These are phyloP conservation scores for Nomada ferruginata DNA, from an alignment of 2,888 invertebrate species.

Conservation along the genomic window DNA sequence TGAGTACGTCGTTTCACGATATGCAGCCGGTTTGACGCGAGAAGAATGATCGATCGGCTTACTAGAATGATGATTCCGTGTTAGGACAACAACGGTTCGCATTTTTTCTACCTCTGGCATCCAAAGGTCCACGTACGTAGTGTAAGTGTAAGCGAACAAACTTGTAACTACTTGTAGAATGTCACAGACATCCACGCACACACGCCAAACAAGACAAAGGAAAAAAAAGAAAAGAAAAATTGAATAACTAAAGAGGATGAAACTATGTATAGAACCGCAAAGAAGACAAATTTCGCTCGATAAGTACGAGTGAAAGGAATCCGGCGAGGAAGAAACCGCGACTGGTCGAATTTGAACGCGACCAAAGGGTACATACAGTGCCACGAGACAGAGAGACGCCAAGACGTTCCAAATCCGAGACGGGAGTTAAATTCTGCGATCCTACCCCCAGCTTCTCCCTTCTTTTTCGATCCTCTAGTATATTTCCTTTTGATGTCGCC, in stretches of 20 bases:
- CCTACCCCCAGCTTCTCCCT: conserved; percentile 13
- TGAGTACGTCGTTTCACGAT: neutral
- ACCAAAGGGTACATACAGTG: conserved; percentile 35
- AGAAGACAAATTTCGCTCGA: neutral
- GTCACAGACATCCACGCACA: too few relatives aligned
- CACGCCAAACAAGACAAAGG: too few relatives aligned
- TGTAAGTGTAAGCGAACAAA: neutral
- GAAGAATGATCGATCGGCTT: conserved; percentile 20
- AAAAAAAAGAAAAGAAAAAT: too few relatives aligned
- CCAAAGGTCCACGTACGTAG: neutral
- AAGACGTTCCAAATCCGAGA: conserved; percentile 68
- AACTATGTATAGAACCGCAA: neutral
- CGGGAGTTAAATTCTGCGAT: conserved; percentile 29
- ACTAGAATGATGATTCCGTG: conserved; percentile 7
- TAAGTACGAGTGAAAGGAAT: conserved; percentile 27
- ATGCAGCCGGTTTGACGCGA: neutral
- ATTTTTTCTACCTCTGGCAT: neutral
- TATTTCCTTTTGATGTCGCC: conserved; percentile 34
- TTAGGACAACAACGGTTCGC: neutral
- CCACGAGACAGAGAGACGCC: conserved; percentile 73
- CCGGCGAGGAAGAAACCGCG: neutral
- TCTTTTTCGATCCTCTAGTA: conserved; percentile 13
- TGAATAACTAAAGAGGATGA: too few relatives aligned
- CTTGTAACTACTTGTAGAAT: neutral
- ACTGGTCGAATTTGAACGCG: neutral